Evolutionary conservation across 2,888 invertebrate genomes (phyloP), one percentile per base, ranked within the genome.

Genomic region (Atrina japonica): DNA sequence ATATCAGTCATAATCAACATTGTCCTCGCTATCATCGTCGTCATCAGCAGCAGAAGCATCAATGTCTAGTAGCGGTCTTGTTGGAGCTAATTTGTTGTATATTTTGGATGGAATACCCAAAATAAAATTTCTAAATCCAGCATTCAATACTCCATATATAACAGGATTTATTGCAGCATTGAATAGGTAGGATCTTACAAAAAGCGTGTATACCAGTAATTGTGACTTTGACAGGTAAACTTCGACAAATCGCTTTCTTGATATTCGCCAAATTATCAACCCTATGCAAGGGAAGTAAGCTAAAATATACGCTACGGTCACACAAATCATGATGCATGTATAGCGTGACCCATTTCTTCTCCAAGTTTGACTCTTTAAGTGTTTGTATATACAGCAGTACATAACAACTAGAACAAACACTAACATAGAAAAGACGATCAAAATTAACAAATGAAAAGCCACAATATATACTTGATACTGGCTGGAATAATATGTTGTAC

Each of bases 121-220:
- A 49, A 74, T 72, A 52, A 78, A 78, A 25, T 70, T 63, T 61
- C 76, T 71, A 43, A 80, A 80, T 23, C 76, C 71, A 1, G 76
- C 75, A 63, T 80, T 80, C 11, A 76, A 71, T 16, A 78, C 75
- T 14, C 80, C 80, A 35, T 80, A 80, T 1, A 80, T 76, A 0
- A 80, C 35, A 3, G 80, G 80, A 49, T 80, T 80, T 7, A 76
- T 30, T 0, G 78, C 71, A 50, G 74, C 74, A 43, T 76, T 78
- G 1, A 80, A 50, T 35, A 80, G 72, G 25, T 75, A 68, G 5
- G 80, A 80, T 0, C 80, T 58, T 2, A 78, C 58, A 7, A 71
- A 75, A 11, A 80, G 75, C 21, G 76, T 70, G 47, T 72, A 78
- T 9, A 70, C 49, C 1, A 75, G 53, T 18, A 76, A 72, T 47